Percentiles rank a stretch among this genome's conserved stretches.
Evolutionary conservation across 2,888 invertebrate genomes (phyloP).

Genomic region (Drosophila fulvimacula): DNA sequence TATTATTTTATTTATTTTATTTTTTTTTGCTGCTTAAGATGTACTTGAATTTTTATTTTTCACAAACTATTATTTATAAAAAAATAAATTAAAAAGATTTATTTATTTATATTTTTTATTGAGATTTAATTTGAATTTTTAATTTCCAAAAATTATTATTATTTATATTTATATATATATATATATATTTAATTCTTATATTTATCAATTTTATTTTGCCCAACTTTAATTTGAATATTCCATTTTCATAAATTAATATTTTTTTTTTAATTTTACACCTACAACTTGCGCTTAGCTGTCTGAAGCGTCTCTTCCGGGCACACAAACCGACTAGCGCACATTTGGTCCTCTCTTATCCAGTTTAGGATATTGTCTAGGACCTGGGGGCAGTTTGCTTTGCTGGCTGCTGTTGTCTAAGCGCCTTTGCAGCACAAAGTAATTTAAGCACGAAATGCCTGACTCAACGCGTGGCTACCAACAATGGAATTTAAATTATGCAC

Average conservation of each 20-base stretch:
- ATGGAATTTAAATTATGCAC: conserved; percentile 60
- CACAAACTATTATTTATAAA: too few species aligned
- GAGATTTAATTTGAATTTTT: not conserved
- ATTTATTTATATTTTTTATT: too few species aligned
- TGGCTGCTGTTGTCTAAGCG: conserved; percentile 36
- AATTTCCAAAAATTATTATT: not conserved
- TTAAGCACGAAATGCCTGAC: conserved; percentile 57
- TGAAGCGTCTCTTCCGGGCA: conserved; percentile 24
- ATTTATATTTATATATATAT: too few species aligned
- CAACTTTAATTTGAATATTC: not conserved
- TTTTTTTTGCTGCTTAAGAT: too few species aligned
- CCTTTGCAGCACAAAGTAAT: conserved; percentile 55
- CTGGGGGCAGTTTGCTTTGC: conserved; percentile 16
- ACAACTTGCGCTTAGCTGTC: not conserved
- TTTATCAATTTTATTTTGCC: too few species aligned
- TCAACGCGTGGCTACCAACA: conserved; percentile 25
- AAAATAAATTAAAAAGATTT: too few species aligned
- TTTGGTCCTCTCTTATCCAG: conserved; percentile 10
- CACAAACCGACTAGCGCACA: not conserved
- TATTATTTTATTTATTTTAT: too few species aligned
- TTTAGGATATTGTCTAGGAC: conserved; percentile 31
- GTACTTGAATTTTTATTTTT: too few species aligned
- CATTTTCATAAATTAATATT: not conserved
- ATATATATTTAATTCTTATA: too few species aligned
- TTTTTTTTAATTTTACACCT: not conserved